Evolutionary conservation across 2,888 invertebrate genomes (phyloP).

Genomic region (Harpalus rufipes): DNA sequence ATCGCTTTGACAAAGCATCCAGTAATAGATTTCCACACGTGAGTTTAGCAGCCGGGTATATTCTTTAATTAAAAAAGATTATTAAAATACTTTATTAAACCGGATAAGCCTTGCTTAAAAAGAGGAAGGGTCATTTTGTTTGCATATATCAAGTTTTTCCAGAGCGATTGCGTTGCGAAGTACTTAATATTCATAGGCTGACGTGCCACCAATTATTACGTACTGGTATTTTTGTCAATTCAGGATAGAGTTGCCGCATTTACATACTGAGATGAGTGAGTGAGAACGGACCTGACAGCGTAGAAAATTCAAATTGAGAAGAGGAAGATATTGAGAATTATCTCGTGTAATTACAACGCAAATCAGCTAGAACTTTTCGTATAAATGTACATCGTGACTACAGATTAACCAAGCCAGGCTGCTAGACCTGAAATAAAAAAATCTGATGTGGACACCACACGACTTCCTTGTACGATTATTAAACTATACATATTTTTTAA

Average conservation of each 20-base stretch:
- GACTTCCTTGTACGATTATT: no score
- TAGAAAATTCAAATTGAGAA: conserved; percentile 25
- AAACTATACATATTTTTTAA: no score
- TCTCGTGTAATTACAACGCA: neutral
- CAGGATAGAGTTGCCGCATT: conserved; percentile 44
- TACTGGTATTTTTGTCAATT: conserved; percentile 49
- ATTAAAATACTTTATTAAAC: conserved; percentile 54
- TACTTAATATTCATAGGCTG: conserved; percentile 46
- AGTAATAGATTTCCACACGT: conserved; percentile 44
- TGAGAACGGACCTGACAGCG: conserved; percentile 19
- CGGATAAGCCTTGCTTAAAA: conserved; percentile 51
- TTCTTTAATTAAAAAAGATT: conserved; percentile 52
- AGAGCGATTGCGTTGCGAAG: neutral
- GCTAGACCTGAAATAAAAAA: no score
- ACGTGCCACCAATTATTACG: conserved; percentile 24
- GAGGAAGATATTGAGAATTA: neutral
- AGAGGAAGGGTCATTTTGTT: conserved; percentile 55
- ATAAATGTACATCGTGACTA: neutral
- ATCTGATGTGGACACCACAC: no score
- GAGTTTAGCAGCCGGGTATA: conserved; percentile 24
- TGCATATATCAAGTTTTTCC: conserved; percentile 53
- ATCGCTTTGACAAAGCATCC: conserved; percentile 22
- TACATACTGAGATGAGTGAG: conserved; percentile 14
- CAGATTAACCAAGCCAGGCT: no score
- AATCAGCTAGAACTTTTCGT: neutral